phyloP scores from a whole-genome alignment of 1,140 invertebrate species.

The Batillaria attramentaria region DNA sequence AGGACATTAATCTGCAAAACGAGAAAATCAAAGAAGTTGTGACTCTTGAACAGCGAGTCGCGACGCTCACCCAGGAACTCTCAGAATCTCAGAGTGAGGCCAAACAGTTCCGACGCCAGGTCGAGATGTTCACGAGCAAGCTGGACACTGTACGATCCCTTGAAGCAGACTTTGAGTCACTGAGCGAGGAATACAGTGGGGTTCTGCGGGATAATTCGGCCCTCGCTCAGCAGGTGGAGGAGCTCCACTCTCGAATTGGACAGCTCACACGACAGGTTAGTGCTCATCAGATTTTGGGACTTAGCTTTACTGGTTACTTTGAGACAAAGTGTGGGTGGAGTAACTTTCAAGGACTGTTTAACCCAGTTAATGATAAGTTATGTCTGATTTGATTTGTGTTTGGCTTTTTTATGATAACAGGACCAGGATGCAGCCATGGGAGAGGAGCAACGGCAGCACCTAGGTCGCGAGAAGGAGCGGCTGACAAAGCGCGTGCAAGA shows the following conservation, averaged over 20 bases:
- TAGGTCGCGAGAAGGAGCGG: constrained; percentile 56
- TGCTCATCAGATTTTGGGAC: neutral
- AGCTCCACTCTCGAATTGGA: constrained; percentile 57
- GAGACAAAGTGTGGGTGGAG: neutral
- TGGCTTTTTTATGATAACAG: neutral
- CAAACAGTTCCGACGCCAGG: constrained; percentile 42
- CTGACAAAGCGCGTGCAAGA: constrained; percentile 55
- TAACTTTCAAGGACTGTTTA: neutral
- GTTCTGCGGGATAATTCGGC: constrained; percentile 62
- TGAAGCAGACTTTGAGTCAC: constrained; percentile 57
- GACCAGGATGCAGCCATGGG: constrained; percentile 46
- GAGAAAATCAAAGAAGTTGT: constrained; percentile 20
- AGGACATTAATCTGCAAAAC: constrained; percentile 39
- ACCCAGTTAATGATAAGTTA: too few relatives aligned
- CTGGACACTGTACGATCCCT: constrained; percentile 48
- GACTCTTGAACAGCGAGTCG: constrained; percentile 13
- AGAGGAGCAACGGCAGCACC: constrained; percentile 53
- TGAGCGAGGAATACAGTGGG: constrained; percentile 61
- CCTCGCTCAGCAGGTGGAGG: constrained; percentile 65
- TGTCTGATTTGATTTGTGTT: neutral
- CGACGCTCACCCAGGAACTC: constrained; percentile 31
- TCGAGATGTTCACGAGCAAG: constrained; percentile 44
- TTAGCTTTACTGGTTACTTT: neutral
- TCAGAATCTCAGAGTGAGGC: constrained; percentile 48
- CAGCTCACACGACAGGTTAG: constrained; percentile 35